Evolutionary conservation across 2,888 invertebrate species (phyloP).

Genomic region (Eristalis intricaria): DNA sequence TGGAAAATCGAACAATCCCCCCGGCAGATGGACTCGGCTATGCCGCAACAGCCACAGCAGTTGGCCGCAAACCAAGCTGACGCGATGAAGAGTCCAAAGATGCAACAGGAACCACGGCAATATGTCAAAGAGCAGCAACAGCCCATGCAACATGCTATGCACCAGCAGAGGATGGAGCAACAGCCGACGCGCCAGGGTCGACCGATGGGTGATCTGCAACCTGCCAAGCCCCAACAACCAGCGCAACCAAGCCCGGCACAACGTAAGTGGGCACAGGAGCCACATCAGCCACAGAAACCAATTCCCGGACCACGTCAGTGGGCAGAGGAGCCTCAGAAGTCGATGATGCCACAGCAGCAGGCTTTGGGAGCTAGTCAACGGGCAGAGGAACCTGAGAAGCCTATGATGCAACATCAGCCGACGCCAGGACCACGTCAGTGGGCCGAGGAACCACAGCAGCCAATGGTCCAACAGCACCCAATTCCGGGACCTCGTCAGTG

Average conservation of each 20-base stretch:
- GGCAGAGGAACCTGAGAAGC: not conserved
- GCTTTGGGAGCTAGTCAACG: not conserved
- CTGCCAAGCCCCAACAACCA: not conserved
- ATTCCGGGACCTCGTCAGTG: not conserved
- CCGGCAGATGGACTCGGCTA: slow-evolving; percentile 1
- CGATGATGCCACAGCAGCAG: not conserved
- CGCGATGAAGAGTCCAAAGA: not conserved
- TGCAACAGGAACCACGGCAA: slow-evolving; percentile 36
- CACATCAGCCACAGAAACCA: slow-evolving; percentile 12
- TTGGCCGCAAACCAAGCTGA: not conserved
- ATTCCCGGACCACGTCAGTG: not conserved
- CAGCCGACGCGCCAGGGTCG: slow-evolving; percentile 17
- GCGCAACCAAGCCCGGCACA: slow-evolving; percentile 37
- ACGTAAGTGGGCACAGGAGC: not conserved
- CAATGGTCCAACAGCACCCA: not conserved
- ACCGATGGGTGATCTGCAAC: slow-evolving; percentile 14
- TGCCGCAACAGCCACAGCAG: not conserved
- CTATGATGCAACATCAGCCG: not conserved
- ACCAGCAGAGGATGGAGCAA: slow-evolving; percentile 33
- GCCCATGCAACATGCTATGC: not conserved
- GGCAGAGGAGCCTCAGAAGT: not conserved
- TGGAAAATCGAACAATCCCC: slow-evolving; percentile 21
- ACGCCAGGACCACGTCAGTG: not conserved
- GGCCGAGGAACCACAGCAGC: not conserved
- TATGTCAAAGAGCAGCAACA: slow-evolving; percentile 19